These are phyloP conservation scores for Antennarius striatus DNA, from an alignment of 2,113 vertebrate species.

Conservation along the genomic window DNA sequence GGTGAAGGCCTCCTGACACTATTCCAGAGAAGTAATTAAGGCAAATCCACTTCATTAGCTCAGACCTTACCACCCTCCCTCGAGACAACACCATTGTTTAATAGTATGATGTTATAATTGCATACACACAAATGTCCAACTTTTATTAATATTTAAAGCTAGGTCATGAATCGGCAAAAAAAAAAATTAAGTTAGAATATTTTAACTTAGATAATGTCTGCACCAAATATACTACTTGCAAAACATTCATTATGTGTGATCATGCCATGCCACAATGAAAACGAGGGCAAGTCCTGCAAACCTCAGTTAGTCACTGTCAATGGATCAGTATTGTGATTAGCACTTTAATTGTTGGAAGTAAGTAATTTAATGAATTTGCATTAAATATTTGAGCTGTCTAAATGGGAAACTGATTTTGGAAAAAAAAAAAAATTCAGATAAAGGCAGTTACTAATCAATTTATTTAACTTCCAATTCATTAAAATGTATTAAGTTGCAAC, in stretches of 20 bases:
- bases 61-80: constrained; percentile 51
- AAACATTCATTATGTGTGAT: too few relatives aligned
- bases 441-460: background rate
- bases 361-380: background rate
- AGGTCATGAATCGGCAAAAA: too few relatives aligned
- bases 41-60: constrained; percentile 75
- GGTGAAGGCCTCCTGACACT: constrained; percentile 60
- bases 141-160: background rate
- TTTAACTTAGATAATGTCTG: too few relatives aligned
- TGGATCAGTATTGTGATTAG: background rate
- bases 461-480: constrained; percentile 1
- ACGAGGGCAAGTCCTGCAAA: too few relatives aligned
- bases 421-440: too few relatives aligned
- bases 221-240: too few relatives aligned
- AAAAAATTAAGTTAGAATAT: background rate
- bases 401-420: too few relatives aligned
- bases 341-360: too few relatives aligned
- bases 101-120: constrained; percentile 50
- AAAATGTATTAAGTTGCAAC: constrained; percentile 20
- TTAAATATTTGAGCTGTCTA: background rate
- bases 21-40: constrained; percentile 70
- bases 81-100: constrained; percentile 52
- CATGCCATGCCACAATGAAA: too few relatives aligned
- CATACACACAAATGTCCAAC: constrained; percentile 23
- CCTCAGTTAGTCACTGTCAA: too few relatives aligned